phyloP scores from a whole-genome alignment of 2,113 vertebrate species.

The Pholis gunnellus region DNA sequence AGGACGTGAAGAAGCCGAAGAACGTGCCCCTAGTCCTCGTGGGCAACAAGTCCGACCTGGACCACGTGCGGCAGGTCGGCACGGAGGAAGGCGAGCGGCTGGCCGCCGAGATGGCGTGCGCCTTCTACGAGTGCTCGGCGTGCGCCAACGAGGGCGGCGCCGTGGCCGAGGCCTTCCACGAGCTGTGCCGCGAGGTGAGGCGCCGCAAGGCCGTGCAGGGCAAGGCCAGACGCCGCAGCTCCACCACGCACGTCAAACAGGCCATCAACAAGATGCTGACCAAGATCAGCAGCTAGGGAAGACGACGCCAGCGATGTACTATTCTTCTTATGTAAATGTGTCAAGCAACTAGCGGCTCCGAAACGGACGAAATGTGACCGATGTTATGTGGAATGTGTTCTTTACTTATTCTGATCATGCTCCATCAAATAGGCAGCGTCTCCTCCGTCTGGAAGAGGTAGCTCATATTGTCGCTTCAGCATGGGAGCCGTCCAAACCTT shows the following conservation, averaged over 20 bases:
- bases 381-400: slow-evolving; percentile 30
- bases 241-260: slow-evolving; percentile 98
- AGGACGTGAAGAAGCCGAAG: slow-evolving; percentile 96
- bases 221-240: slow-evolving; percentile 94
- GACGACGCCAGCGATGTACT: not conserved
- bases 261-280: slow-evolving; percentile 99
- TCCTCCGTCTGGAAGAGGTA: not conserved
- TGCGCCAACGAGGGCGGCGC: slow-evolving; percentile 92
- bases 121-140: slow-evolving; percentile 98
- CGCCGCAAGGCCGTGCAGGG: slow-evolving; percentile 94
- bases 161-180: slow-evolving; percentile 92
- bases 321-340: slow-evolving; percentile 37
- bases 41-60: slow-evolving; percentile 97
- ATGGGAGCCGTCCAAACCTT: not conserved
- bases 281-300: slow-evolving; percentile 96
- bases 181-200: slow-evolving; percentile 94
- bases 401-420: slow-evolving; percentile 19
- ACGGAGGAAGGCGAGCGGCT: slow-evolving; percentile 96
- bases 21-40: slow-evolving; percentile 94
- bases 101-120: slow-evolving; percentile 94
- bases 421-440: not conserved
- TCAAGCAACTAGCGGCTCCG: slow-evolving; percentile 5
- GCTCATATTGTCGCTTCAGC: not conserved
- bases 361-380: slow-evolving; percentile 36
- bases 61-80: slow-evolving; percentile 93